Conservation (phyloP, 2,113 vertebrate genomes). For the Megaleporinus macrocephalus region DNA sequence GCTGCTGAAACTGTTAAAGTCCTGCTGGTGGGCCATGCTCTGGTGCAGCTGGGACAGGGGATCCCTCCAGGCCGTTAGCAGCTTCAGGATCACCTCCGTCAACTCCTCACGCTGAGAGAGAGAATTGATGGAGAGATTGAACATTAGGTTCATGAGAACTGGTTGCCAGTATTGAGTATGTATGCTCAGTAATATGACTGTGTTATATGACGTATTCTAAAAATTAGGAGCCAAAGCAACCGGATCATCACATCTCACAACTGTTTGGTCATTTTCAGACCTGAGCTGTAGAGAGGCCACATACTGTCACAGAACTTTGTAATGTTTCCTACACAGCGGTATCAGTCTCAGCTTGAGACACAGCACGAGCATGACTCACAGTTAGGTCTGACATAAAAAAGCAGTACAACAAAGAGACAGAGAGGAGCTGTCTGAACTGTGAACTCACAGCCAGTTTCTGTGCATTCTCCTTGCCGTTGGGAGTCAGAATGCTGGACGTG, state of each 20-base stretch:
- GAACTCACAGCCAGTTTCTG: slow-evolving; percentile 79
- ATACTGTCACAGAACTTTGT: not conserved
- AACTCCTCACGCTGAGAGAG: slow-evolving; percentile 77
- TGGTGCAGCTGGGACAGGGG: slow-evolving; percentile 81
- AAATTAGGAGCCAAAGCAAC: not conserved
- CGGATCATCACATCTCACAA: not conserved
- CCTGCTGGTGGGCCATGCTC: slow-evolving; percentile 70
- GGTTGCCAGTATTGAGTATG: not conserved
- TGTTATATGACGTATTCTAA: not conserved
- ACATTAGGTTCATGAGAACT: not conserved
- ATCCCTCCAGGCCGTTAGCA: slow-evolving; percentile 81
- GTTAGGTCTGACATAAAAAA: not conserved
- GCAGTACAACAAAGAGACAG: not conserved
- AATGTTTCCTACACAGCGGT: not conserved
- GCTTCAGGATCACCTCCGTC: slow-evolving; percentile 79
- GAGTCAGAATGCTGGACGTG: slow-evolving; percentile 80
- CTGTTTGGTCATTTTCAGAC: not conserved
- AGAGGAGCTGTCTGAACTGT: not conserved
- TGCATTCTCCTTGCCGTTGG: slow-evolving; percentile 81
- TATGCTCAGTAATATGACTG: too few species aligned
- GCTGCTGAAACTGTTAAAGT: slow-evolving; percentile 75
- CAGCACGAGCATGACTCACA: not conserved
- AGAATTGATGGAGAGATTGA: not conserved
- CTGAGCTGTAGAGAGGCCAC: not conserved
- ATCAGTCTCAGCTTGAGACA: not conserved